phyloP scores from a whole-genome alignment of 1,140 invertebrate genomes.

The Drosophila miranda region DNA sequence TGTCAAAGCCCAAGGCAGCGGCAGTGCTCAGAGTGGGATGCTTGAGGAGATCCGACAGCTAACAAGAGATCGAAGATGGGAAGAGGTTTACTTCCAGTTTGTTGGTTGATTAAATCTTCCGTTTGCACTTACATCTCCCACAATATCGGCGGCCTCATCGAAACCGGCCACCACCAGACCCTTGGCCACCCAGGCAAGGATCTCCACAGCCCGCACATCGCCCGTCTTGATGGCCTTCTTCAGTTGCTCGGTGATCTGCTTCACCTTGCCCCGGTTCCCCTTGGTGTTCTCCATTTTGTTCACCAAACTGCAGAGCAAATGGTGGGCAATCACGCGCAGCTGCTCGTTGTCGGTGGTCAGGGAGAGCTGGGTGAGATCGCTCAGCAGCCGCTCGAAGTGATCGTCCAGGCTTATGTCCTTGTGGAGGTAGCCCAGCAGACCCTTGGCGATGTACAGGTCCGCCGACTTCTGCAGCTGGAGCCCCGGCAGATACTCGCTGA shows the following conservation, averaged over 20 bases:
- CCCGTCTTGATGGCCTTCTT: conserved; percentile 63
- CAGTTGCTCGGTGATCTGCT: conserved; percentile 42
- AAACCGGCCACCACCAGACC: conserved; percentile 72
- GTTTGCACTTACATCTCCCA: conserved; percentile 65
- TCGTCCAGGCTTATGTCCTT: conserved; percentile 71
- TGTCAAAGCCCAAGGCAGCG: conserved; percentile 72
- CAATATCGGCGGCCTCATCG: conserved; percentile 66
- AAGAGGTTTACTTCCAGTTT: neutral
- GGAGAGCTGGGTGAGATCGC: conserved; percentile 70
- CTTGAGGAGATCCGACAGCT: conserved; percentile 75
- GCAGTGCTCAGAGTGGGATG: conserved; percentile 66
- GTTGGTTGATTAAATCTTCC: neutral
- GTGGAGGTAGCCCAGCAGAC: conserved; percentile 68
- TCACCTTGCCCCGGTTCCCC: conserved; percentile 51
- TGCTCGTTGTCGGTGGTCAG: conserved; percentile 59
- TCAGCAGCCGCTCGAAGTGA: conserved; percentile 72
- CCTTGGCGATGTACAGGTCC: conserved; percentile 74
- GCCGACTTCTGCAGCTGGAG: conserved; percentile 59
- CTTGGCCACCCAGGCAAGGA: conserved; percentile 74
- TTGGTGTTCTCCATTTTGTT: conserved; percentile 68
- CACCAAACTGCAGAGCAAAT: conserved; percentile 75
- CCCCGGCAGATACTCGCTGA: conserved; percentile 66
- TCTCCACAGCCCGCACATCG: conserved; percentile 68
- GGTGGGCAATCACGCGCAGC: conserved; percentile 62
- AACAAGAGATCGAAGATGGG: neutral